These are phyloP conservation scores for Ailuropoda melanoleuca DNA, from an alignment of 2,113 vertebrate species.

Conservation along the genomic window DNA sequence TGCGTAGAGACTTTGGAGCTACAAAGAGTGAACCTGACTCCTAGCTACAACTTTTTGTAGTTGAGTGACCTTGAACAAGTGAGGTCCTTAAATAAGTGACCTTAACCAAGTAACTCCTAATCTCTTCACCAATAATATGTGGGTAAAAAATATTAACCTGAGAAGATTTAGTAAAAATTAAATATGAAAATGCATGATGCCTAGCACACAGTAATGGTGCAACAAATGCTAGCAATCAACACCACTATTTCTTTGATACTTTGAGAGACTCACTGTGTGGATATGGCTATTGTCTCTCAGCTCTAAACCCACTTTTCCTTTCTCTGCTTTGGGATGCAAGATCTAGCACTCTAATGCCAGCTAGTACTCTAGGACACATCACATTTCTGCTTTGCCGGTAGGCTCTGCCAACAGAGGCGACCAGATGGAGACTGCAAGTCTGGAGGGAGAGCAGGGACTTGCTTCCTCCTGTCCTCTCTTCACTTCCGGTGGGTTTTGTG, in stretches of 20 bases:
- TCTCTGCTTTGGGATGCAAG: not conserved
- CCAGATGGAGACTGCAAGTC: not conserved
- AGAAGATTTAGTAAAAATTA: slow-evolving; percentile 11
- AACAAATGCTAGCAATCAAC: not conserved
- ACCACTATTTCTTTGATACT: not conserved
- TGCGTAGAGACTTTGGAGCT: not conserved
- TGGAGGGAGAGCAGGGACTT: not conserved
- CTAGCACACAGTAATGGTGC: not conserved
- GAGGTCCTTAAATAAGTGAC: not conserved
- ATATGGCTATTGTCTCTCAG: not conserved
- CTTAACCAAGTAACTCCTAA: not conserved
- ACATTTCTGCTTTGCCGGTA: not conserved
- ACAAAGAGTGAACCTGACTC: not conserved
- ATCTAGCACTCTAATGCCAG: not conserved
- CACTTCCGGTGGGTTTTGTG: not conserved
- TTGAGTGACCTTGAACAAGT: not conserved
- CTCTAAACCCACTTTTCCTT: not conserved
- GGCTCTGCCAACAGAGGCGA: not conserved
- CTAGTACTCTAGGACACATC: not conserved
- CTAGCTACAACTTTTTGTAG: not conserved
- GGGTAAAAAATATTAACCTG: not conserved
- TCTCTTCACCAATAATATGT: not conserved
- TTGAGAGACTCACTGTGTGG: not conserved
- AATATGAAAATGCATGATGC: not conserved
- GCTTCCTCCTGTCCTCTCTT: not conserved